phyloP scores from a whole-genome alignment of 1,140 invertebrate species.

The Dolichoris vasculosae region DNA sequence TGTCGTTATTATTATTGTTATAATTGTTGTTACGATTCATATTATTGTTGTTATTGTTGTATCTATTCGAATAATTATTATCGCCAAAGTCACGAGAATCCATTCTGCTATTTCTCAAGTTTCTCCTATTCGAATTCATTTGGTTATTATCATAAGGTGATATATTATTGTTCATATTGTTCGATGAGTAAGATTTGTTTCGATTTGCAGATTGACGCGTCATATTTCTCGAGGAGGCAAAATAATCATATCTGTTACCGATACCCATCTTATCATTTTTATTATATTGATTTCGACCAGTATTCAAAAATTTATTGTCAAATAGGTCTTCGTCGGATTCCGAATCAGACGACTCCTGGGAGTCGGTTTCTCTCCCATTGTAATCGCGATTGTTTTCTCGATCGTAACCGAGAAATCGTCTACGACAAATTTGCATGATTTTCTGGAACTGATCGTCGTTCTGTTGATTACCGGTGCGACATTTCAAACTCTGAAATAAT shows the following conservation, averaged over 20 bases:
- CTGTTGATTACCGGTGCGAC: conserved; percentile 64
- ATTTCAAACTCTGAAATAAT: conserved; percentile 63
- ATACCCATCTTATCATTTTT: conserved; percentile 22
- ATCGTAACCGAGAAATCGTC: conserved; percentile 53
- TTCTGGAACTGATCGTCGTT: conserved; percentile 63
- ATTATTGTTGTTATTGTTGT: conserved; percentile 16
- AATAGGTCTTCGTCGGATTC: conserved; percentile 62
- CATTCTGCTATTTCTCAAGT: not conserved
- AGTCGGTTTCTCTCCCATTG: conserved; percentile 54
- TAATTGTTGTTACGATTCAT: conserved; percentile 39
- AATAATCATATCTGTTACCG: conserved; percentile 23
- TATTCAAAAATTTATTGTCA: conserved; percentile 59
- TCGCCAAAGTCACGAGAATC: conserved; percentile 13
- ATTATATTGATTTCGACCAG: conserved; percentile 49
- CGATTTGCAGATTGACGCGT: conserved; percentile 24
- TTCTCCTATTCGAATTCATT: not conserved
- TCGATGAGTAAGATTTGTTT: conserved; percentile 30
- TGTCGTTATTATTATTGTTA: conserved; percentile 48
- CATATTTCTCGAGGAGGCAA: not conserved
- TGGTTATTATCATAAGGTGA: conserved; percentile 12
- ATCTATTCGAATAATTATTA: conserved; percentile 7
- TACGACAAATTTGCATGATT: conserved; percentile 64
- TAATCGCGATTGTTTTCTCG: conserved; percentile 48
- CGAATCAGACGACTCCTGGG: conserved; percentile 60
- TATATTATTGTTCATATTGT: conserved; percentile 3